Evolutionary conservation across 2,888 invertebrate species (phyloP).

Genomic region (Sthenelais limicola): DNA sequence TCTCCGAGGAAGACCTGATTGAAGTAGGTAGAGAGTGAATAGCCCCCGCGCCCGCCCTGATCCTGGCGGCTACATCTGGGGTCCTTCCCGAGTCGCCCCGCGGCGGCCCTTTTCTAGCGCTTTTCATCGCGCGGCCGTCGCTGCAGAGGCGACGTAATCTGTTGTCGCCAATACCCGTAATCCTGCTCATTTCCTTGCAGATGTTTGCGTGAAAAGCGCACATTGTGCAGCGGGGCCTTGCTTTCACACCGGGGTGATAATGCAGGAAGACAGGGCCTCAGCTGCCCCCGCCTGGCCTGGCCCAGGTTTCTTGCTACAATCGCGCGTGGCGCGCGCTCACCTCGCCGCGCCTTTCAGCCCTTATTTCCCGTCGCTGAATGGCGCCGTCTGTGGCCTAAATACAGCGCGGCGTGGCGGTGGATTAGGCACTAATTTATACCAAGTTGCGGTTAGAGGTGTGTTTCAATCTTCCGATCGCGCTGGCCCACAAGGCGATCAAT

Average conservation of each 20-base stretch:
- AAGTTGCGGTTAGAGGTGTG: not conserved
- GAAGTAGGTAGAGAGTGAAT: not conserved
- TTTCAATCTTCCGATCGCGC: not conserved
- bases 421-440: not conserved
- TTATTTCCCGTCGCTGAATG: not conserved
- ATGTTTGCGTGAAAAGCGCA: conserved; percentile 33
- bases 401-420: not conserved
- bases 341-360: not conserved
- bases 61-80: conserved; percentile 30
- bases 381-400: not conserved
- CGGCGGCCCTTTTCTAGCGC: not conserved
- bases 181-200: conserved; percentile 39
- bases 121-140: not conserved
- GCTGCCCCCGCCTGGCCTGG: not conserved
- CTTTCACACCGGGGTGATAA: conserved; percentile 18
- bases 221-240: conserved; percentile 21
- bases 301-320: not conserved
- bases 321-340: not conserved
- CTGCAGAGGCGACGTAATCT: conserved; percentile 16
- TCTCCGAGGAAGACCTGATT: conserved; percentile 29
- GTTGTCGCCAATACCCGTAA: conserved; percentile 27
- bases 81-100: conserved; percentile 22
- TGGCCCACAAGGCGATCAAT: not conserved
- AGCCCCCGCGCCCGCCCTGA: conserved; percentile 3
- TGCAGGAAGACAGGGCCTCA: not conserved